A percentile compares a stretch with the other conserved stretches of the same genome.
Conservation (phyloP, 2,113 vertebrate genomes). For the Periophthalmus modestus region DNA sequence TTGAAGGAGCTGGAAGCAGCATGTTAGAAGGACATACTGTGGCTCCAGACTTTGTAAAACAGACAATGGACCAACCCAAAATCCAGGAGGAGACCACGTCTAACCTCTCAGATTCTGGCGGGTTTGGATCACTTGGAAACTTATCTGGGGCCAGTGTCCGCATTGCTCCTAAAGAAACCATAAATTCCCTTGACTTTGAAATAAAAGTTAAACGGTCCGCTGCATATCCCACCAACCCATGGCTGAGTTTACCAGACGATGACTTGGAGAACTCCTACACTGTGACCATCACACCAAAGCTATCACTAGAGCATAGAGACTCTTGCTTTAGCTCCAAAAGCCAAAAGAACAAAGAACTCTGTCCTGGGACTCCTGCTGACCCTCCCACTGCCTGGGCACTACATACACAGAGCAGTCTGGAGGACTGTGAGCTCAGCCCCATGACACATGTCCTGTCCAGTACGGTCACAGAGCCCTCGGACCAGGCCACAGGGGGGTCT, state of each 20-base stretch:
- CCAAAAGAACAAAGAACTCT: not conserved
- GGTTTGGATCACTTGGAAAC: constrained; percentile 19
- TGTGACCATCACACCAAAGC: constrained; percentile 64
- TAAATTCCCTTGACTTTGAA: constrained; percentile 67
- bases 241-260: constrained; percentile 75
- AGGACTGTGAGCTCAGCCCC: constrained; percentile 50
- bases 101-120: constrained; percentile 36
- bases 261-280: constrained; percentile 72
- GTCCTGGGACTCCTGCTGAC: not conserved
- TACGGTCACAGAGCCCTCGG: constrained; percentile 56
- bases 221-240: constrained; percentile 66
- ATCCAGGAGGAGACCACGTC: constrained; percentile 36
- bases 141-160: constrained; percentile 53
- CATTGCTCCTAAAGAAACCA: constrained; percentile 51
- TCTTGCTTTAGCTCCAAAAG: not conserved
- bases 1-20: constrained; percentile 61
- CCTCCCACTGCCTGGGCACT: not conserved
- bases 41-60: constrained; percentile 23
- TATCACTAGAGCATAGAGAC: constrained; percentile 8
- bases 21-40: constrained; percentile 35
- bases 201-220: constrained; percentile 67
- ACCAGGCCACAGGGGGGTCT: constrained; percentile 36
- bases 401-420: constrained; percentile 22
- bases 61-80: not conserved
- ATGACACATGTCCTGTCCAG: constrained; percentile 66